Evolutionary conservation across 2,888 invertebrate genomes (phyloP).

Genomic region (Pristionchus entomophagus): DNA sequence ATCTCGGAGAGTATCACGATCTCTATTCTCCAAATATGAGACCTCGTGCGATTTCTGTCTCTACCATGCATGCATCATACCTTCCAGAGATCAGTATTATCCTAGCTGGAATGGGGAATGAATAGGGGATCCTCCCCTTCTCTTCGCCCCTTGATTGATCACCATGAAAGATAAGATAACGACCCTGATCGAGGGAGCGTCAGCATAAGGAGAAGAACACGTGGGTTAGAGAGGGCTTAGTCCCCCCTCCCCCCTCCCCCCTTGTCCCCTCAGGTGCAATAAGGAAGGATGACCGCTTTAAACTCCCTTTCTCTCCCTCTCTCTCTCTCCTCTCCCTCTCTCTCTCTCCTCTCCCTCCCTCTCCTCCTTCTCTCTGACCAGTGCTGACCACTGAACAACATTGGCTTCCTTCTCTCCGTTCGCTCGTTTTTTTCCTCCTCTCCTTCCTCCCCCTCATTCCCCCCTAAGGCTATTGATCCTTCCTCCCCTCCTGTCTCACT

Average conservation of each 20-base stretch:
- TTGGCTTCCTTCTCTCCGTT: neutral
- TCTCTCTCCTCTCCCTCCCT: neutral
- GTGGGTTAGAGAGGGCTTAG: neutral
- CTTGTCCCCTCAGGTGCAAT: neutral
- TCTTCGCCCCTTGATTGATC: neutral
- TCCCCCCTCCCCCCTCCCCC: neutral
- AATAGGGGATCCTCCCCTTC: neutral
- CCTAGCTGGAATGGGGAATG: no score
- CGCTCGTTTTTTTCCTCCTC: neutral
- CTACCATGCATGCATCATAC: no score
- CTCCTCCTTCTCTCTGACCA: neutral
- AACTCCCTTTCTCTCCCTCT: neutral
- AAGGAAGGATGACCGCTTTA: conserved; percentile 3
- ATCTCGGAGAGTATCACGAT: no score
- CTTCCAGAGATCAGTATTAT: no score
- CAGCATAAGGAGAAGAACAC: neutral
- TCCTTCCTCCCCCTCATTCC: neutral
- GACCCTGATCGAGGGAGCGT: neutral
- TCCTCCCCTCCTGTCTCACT: neutral
- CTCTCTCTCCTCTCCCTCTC: neutral
- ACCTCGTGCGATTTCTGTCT: no score
- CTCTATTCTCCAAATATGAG: no score
- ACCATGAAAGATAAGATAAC: conserved; percentile 24
- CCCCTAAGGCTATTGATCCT: conserved; percentile 39
- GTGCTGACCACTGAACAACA: neutral